A percentile compares a stretch with the other conserved stretches of the same genome.
phyloP scores from a whole-genome alignment of 23 tunicate species.

The Ascidia mentula region DNA sequence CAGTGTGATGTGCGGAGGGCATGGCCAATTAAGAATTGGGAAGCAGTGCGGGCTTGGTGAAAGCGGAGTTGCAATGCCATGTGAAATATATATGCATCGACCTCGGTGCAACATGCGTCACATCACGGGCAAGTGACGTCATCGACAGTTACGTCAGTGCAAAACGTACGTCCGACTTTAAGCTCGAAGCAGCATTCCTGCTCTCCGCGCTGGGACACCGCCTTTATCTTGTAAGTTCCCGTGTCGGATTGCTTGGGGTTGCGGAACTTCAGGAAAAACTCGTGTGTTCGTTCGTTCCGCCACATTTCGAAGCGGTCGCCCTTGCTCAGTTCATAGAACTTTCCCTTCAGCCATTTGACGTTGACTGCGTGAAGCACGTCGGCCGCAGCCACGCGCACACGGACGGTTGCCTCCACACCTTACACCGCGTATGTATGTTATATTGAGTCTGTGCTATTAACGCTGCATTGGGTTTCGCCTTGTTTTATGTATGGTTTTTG shows the following conservation, averaged over 20 bases:
- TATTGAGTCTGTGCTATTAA: no score
- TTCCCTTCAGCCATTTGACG: conserved; percentile 97
- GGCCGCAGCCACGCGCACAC: conserved; percentile 48
- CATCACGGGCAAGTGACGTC: neutral
- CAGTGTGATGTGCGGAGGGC: no score
- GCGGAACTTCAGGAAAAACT: conserved; percentile 78
- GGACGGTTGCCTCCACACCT: conserved; percentile 73
- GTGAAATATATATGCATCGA: no score
- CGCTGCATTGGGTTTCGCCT: no score
- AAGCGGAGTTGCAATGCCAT: no score
- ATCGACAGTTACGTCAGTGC: neutral
- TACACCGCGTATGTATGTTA: neutral
- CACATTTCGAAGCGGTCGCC: conserved; percentile 95
- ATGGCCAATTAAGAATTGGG: no score
- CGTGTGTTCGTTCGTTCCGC: conserved; percentile 68
- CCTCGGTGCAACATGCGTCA: no score
- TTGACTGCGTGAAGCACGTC: conserved; percentile 71
- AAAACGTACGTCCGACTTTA: conserved; percentile 86
- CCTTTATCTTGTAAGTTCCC: conserved; percentile 79
- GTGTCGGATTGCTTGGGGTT: conserved; percentile 78
- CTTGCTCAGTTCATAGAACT: conserved; percentile 95
- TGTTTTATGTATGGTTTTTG: no score
- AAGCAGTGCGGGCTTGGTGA: no score
- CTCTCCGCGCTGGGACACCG: conserved; percentile 73
- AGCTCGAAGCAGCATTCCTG: conserved; percentile 81